These are phyloP conservation scores for Manis javanica DNA, from an alignment of 2,797 vertebrate species.

Conservation along the genomic window DNA sequence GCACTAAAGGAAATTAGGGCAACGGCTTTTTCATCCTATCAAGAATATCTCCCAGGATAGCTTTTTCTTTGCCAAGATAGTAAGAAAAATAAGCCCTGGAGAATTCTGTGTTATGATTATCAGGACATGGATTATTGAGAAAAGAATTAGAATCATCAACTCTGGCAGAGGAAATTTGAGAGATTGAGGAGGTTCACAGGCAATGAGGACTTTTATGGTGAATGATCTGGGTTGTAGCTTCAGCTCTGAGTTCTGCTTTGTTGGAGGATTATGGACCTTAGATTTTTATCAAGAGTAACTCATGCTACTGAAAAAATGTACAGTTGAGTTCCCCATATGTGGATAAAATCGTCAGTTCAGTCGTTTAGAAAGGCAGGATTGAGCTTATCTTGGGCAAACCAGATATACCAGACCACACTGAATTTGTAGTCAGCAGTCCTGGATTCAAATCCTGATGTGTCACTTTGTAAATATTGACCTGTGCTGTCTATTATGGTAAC, in stretches of 20 bases:
- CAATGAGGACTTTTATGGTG: constrained; percentile 43
- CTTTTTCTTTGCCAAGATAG: constrained; percentile 17
- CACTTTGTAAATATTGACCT: background rate
- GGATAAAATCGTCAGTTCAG: background rate
- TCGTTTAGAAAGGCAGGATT: background rate
- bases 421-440: background rate
- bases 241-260: background rate
- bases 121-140: constrained; percentile 63
- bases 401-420: too few relatives aligned
- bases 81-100: constrained; percentile 28
- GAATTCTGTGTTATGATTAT: constrained; percentile 52
- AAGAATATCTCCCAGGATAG: constrained; percentile 16
- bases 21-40: constrained; percentile 27
- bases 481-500: background rate
- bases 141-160: constrained; percentile 64
- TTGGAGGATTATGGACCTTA: background rate
- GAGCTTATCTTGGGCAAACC: background rate
- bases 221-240: background rate
- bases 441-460: background rate
- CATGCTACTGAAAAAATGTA: background rate
- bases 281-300: constrained; percentile 37
- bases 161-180: constrained; percentile 36
- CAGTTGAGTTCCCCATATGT: background rate
- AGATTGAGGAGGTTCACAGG: background rate
- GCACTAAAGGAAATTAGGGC: constrained; percentile 49